Base-by-base conservation (phyloP, 2,113 vertebrate genomes). In the Brachyistius frenatus region DNA sequence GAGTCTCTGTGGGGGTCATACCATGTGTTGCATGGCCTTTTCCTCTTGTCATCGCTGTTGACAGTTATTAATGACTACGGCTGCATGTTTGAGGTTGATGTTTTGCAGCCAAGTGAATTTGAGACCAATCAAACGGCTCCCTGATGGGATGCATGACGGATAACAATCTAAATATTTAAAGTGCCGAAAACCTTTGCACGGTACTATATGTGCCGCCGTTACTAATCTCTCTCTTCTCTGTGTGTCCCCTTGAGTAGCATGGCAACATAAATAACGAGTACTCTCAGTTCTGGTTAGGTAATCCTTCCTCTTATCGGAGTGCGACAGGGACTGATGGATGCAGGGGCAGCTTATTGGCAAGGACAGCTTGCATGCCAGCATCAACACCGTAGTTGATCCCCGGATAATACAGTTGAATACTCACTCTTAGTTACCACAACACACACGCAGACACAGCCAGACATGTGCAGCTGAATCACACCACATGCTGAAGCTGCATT, bases 311-410 rank as follows among this genome's bases (percentile, higher is more conserved):
- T 74, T 61, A 70, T 79, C 46, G 66, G 9, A 56, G 66, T 66
- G 49, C 2, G 31, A 52, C 13, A 7, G 60, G 32, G 55, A 65
- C 75, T 64, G 85, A 78, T 78, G 86, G 85, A 84, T 76, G 54
- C 57, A 60, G 61, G 53, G 56, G 68, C 30, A 83, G 73, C 70
- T 84, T 89, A 79, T 80, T 83, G 86, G 84, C 80, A 77, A 76
- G 86, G 69, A 78, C 83, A 76, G 76, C 56, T 72, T 61, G 73
- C 76, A 77, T 76, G 77, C 89, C 88, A 87, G 69, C 70, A 74
- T 75, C 76, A 84, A 85, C 86, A 86, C 81, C 75, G 31, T 15
- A n/a, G 62, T 35, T 90, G 76, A 92, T 91, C 83, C 86, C 78
- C 7, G 74, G 78, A 84, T 91, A 88, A 90, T 76, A 74, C 58